These are phyloP conservation scores for Squalus acanthias DNA, from an alignment of 2,797 vertebrate genomes.

Conservation along the genomic window DNA sequence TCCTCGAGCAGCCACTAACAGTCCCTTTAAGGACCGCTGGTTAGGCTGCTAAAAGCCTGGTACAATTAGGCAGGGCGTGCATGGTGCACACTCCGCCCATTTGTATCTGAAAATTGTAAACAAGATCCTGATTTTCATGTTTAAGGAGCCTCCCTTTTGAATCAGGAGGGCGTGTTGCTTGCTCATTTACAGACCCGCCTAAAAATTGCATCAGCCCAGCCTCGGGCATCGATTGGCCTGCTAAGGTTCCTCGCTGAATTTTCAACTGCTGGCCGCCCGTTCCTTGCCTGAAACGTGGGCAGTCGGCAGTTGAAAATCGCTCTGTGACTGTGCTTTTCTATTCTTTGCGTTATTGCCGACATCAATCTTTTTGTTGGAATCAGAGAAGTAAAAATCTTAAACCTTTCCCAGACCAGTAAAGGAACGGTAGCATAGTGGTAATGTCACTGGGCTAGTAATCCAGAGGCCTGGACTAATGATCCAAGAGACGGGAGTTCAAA, in stretches of 20 bases:
- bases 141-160: neutral
- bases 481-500: too few species aligned
- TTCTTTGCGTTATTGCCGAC: neutral
- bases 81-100: too few species aligned
- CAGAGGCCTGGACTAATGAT: too few species aligned
- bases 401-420: neutral
- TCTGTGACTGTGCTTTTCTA: neutral
- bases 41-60: neutral
- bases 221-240: neutral
- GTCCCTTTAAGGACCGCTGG: neutral
- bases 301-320: neutral
- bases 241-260: neutral
- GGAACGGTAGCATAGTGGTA: too few species aligned
- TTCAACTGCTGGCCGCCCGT: too few species aligned
- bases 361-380: neutral
- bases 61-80: neutral
- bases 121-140: neutral
- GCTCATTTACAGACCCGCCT: neutral
- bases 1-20: neutral
- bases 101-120: neutral
- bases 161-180: neutral
- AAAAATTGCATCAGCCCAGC: neutral
- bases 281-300: neutral
- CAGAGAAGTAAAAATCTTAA: too few species aligned
- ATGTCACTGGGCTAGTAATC: too few species aligned